Evolutionary conservation across 2,797 vertebrate genomes (phyloP).

Genomic region (Chloroceryle amazona): DNA sequence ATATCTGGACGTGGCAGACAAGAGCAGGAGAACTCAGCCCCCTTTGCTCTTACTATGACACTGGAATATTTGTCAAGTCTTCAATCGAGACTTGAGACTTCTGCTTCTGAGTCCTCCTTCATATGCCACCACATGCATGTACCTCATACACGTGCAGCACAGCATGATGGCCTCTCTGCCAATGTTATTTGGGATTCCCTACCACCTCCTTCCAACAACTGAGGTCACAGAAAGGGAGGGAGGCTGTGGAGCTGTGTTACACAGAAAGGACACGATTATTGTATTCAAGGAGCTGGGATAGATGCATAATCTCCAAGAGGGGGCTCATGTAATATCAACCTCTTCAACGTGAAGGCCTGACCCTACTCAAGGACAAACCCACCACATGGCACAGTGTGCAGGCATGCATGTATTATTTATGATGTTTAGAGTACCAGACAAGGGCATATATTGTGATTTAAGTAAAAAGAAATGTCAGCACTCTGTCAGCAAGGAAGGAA

Average conservation of each 20-base stretch:
- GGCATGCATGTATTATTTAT: neutral
- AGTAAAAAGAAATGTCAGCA: neutral
- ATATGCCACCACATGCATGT: fast-evolving
- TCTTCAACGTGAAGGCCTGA: neutral
- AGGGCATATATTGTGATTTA: neutral
- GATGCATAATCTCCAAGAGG: neutral
- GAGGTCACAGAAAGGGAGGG: neutral
- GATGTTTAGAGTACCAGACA: neutral
- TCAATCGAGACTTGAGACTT: neutral
- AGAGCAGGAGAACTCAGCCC: neutral
- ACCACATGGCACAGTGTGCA: neutral
- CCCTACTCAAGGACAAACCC: neutral
- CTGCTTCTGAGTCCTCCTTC: neutral
- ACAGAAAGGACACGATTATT: neutral
- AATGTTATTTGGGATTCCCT: neutral
- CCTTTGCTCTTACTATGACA: neutral
- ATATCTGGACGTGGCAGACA: neutral
- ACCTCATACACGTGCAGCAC: fast-evolving
- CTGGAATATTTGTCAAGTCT: neutral
- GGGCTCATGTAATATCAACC: fast-evolving
- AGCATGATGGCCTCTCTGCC: neutral
- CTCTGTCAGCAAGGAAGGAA: neutral
- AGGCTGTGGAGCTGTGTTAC: neutral
- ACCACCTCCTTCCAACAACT: neutral
- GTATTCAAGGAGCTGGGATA: neutral